Evolutionary conservation across 2,888 invertebrate genomes (phyloP).

Genomic region (Calameuta idolon): DNA sequence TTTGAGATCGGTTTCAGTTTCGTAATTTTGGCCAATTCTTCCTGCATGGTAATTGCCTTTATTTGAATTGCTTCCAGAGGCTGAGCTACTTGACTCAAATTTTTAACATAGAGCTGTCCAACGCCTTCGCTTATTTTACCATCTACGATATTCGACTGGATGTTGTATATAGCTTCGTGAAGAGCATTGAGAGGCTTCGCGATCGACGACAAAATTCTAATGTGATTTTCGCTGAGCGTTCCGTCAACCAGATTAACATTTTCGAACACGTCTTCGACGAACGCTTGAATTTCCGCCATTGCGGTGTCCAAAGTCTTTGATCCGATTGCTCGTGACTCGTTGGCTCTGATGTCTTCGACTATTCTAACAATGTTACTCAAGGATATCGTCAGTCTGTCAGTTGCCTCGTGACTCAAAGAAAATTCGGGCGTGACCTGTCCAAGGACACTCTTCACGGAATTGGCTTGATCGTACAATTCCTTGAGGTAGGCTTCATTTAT

Average conservation of each 20-base stretch:
- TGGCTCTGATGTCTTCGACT: not conserved
- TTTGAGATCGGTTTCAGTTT: slow-evolving; percentile 10
- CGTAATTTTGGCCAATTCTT: slow-evolving; percentile 7
- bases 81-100: slow-evolving; percentile 15
- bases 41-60: slow-evolving; percentile 18
- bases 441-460: slow-evolving; percentile 13
- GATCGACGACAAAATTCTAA: slow-evolving; percentile 30
- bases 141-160: slow-evolving; percentile 16
- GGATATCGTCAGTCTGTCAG: slow-evolving; percentile 12
- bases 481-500: slow-evolving; percentile 12
- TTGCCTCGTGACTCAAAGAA: slow-evolving; percentile 2
- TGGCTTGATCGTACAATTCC: slow-evolving; percentile 14
- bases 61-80: slow-evolving; percentile 26
- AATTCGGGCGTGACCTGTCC: slow-evolving; percentile 10
- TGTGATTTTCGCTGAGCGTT: slow-evolving; percentile 12
- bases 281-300: slow-evolving; percentile 17
- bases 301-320: slow-evolving; percentile 15
- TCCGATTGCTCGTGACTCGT: not conserved
- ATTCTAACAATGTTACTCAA: slow-evolving; percentile 17
- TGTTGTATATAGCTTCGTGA: slow-evolving; percentile 21
- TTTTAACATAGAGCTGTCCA: slow-evolving; percentile 12
- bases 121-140: slow-evolving; percentile 16
- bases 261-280: slow-evolving; percentile 16
- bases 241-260: slow-evolving; percentile 16
- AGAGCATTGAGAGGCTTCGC: slow-evolving; percentile 34